These are phyloP conservation scores for Ammodytes marinus DNA, from an alignment of 2,113 vertebrate species.

Conservation along the genomic window DNA sequence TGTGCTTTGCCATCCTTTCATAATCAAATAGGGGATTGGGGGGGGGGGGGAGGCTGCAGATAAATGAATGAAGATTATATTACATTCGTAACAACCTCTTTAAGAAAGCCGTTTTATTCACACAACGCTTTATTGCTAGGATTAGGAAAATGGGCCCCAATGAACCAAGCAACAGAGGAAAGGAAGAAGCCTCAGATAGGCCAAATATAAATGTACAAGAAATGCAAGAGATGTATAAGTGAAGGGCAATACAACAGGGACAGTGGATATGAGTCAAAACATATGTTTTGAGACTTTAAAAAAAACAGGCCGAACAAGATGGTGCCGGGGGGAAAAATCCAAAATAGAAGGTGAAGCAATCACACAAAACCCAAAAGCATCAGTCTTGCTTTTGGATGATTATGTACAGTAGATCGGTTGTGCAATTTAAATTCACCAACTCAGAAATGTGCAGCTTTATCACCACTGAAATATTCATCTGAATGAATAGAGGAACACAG, in stretches of 20 bases:
- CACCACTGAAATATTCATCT: constrained; percentile 43
- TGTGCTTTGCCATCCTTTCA: constrained; percentile 54
- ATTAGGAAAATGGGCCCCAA: background rate
- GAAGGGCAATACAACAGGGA: background rate
- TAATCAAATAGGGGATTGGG: constrained; percentile 43
- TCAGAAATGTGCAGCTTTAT: constrained; percentile 5
- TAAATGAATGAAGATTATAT: background rate
- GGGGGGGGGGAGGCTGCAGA: constrained; percentile 6
- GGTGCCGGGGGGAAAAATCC: background rate
- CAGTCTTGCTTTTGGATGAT: background rate
- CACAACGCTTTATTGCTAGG: background rate
- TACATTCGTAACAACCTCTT: background rate
- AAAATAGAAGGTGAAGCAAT: background rate
- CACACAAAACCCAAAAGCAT: background rate
- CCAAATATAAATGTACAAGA: background rate
- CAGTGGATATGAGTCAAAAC: background rate
- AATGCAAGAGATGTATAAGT: background rate
- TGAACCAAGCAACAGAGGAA: background rate
- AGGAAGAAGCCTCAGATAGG: background rate
- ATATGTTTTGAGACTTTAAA: background rate
- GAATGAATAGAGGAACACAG: constrained; percentile 5
- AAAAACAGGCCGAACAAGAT: background rate
- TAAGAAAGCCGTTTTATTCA: constrained; percentile 39
- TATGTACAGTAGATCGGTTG: background rate
- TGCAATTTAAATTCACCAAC: background rate